phyloP scores from a whole-genome alignment of 2,113 vertebrate genomes.

The Stegastes partitus region DNA sequence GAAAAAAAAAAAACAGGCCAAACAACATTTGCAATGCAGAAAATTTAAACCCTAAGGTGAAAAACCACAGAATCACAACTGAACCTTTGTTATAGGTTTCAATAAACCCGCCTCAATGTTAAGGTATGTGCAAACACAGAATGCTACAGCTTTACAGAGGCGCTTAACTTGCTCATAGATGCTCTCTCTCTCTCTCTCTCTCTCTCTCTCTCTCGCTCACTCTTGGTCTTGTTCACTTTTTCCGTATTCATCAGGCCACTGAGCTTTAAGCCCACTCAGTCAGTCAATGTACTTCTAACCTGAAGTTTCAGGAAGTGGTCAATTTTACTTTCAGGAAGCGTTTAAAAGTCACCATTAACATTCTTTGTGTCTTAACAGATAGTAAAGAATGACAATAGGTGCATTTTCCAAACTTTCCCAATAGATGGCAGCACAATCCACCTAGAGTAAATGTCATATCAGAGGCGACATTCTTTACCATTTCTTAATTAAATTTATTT shows the following conservation, averaged over 20 bases:
- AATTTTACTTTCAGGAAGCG: slow-evolving; percentile 56
- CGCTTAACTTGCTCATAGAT: not conserved
- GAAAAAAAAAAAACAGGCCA: not conserved
- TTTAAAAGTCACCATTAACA: slow-evolving; percentile 1
- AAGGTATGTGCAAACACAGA: slow-evolving; percentile 15
- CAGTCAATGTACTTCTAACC: not conserved
- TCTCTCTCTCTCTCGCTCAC: too few species aligned
- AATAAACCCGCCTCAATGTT: not conserved
- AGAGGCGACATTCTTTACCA: not conserved
- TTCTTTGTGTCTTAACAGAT: too few species aligned
- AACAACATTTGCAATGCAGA: not conserved
- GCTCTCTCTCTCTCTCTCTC: too few species aligned
- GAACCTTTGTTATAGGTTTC: not conserved
- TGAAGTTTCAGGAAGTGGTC: slow-evolving; percentile 42
- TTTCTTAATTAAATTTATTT: not conserved
- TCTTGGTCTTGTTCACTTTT: not conserved
- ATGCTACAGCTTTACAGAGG: not conserved
- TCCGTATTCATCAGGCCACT: not conserved
- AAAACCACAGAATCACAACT: not conserved
- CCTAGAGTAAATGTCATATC: not conserved
- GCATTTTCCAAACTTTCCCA: slow-evolving; percentile 28
- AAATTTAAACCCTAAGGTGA: not conserved
- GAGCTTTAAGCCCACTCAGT: not conserved
- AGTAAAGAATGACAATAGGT: not conserved
- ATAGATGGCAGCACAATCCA: slow-evolving; percentile 51